These are phyloP conservation scores for Homarus gammarus DNA, from an alignment of 2,888 invertebrate species.

Conservation along the genomic window DNA sequence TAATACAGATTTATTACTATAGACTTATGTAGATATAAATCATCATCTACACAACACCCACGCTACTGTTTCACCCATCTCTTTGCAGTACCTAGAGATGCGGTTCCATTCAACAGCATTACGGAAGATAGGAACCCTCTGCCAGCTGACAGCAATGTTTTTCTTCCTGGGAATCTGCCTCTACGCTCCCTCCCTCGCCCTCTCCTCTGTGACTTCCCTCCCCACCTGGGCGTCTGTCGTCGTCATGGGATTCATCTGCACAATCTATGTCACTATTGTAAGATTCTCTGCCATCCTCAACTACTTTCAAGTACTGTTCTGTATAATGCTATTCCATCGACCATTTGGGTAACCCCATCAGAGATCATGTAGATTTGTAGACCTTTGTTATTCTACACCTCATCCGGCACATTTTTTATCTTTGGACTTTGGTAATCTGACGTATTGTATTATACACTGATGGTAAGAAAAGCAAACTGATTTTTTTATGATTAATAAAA, in stretches of 20 bases:
- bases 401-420: no score
- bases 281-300: no score
- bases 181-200: constrained; percentile 10
- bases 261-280: constrained; percentile 16
- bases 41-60: not conserved
- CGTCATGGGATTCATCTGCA: not conserved
- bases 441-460: no score
- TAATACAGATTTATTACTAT: not conserved
- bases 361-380: no score
- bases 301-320: no score
- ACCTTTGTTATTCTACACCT: no score
- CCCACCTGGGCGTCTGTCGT: not conserved
- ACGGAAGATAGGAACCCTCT: not conserved
- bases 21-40: not conserved
- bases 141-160: not conserved
- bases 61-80: not conserved
- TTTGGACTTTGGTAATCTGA: no score
- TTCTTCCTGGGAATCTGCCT: constrained; percentile 1
- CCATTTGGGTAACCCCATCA: no score
- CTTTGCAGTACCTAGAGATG: not conserved
- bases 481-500: no score
- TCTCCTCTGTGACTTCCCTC: not conserved
- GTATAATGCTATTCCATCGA: no score
- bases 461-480: no score
- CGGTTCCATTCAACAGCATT: not conserved